Evolutionary conservation across 2,113 vertebrate species (phyloP), one percentile per base, ranked within the genome.

Genomic region (Isurus oxyrinchus): DNA sequence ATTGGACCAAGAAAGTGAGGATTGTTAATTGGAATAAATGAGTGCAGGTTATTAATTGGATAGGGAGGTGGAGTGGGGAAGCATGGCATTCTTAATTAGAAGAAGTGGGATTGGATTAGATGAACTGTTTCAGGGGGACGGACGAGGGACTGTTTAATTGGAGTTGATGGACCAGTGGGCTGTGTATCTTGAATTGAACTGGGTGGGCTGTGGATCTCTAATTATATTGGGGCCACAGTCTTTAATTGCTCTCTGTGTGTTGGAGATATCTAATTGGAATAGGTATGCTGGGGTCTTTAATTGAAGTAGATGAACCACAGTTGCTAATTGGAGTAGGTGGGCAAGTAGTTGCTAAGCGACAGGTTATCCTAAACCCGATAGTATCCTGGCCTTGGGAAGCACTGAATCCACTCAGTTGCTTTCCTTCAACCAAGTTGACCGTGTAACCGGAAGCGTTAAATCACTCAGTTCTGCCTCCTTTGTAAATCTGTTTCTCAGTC

Each of bases 11-110:
- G 14, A 16, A 59, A n/a, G 57, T 19, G 81, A 49, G 81, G 40
- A 84, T 49, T 84, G 81, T 23, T 84, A 84, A 84, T 44, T 84
- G 81, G 81, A 84, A 84, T 84, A 84, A 84, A 44, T 84, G 81
- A 84, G 40, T 61, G 2, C 13, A 6, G 55, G 88, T n/a, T 61
- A 55, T 61, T 61, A 93, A 93, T 93, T 59, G 57, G 88, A n/a
- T 61, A 31, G 88, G 88, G 88, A 61, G 31, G 23, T 14, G 55
- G 27, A 55, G 27, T 11, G 27, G n/a, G 16, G 40, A 44, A 44
- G 40, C 40, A 21, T 40, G 1, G 81, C 5, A 21, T 84, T 61
- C 31, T 31, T 59, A n/a, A 61, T 57, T 93, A 57, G 35, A 61
- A 6, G 27, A 40, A 57, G 88, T 61, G 31, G 88, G 88, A 61